Conservation (phyloP, 2,888 invertebrate species). For the Aquatica leii region DNA sequence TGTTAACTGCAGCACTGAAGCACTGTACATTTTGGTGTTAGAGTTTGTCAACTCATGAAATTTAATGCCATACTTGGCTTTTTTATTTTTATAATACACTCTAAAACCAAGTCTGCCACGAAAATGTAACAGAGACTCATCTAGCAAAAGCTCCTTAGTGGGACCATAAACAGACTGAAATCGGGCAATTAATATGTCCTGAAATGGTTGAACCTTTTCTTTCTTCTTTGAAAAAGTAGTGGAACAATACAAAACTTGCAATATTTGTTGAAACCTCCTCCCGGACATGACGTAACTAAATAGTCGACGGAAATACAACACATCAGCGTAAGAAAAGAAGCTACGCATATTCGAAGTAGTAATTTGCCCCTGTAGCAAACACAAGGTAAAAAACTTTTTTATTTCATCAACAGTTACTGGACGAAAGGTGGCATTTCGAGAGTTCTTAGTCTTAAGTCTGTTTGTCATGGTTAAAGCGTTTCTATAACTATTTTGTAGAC, state of each 20-base stretch:
- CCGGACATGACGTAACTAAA: neutral
- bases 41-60: neutral
- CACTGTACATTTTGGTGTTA: neutral
- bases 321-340: neutral
- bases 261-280: too few relatives aligned
- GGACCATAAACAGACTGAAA: too few relatives aligned
- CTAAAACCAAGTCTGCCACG: too few relatives aligned
- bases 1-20: neutral
- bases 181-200: neutral
- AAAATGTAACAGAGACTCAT: too few relatives aligned
- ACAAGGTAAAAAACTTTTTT: neutral
- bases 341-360: neutral
- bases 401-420: neutral
- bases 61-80: neutral
- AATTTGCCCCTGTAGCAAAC: too few relatives aligned
- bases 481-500: neutral
- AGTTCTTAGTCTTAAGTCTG: too few relatives aligned
- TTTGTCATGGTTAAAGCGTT: neutral
- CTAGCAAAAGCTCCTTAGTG: too few relatives aligned
- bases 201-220: neutral
- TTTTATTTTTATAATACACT: too few relatives aligned
- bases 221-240: neutral
- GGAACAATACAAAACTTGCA: too few relatives aligned
- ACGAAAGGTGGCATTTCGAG: too few relatives aligned
- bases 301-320: too few relatives aligned